Evolutionary conservation across 1,140 invertebrate species (phyloP), one percentile per base, ranked within the genome.

Genomic region (Himalopsyche phryganea): DNA sequence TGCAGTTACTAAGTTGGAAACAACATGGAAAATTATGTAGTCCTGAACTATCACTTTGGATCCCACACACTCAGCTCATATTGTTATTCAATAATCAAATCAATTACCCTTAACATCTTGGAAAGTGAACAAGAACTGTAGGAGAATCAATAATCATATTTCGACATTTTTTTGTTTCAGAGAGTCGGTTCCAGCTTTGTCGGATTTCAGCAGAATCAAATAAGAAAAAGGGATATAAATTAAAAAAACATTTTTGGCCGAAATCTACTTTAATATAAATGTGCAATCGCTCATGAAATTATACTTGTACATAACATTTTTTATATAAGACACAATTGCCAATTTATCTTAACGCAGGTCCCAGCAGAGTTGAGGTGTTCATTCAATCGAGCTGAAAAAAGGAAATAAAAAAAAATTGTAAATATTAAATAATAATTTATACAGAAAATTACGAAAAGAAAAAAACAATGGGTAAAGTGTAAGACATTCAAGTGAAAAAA

Each of bases 221-320:
- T 20, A 38, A 46, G 45, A 50, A 41, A 35, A 41, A 18, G 13
- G 46, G 35, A 56, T 32, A 13, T 28, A 28, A 56, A 55, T 44
- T 17, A 56, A 56, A 56, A 17, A 58, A 1, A 52, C 0, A 49
- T 9, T 10, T n/a, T 50, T 50, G 15, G 51, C 55, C 46, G 61
- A 63, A 40, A 54, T 38, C 47, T 53, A 51, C 56, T 63, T 63
- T 63, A 63, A 63, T 63, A 58, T 46, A 58, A 63, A 58, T 51
- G 36, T 14, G 40, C 45, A 57, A 54, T 52, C 44, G 36, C 45
- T 51, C 15, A 50, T 10, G 40, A 23, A 58, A 49, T 44, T 28
- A 28, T 28, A 28, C 23, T 28, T 28, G 20, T 46, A 50, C 54
- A 53, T 47, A 28, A 45, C 35, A 52, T 50, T 46, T 52, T 46